Evolutionary conservation across 1,140 invertebrate genomes (phyloP).

Genomic region (Zaprionus vittiger): DNA sequence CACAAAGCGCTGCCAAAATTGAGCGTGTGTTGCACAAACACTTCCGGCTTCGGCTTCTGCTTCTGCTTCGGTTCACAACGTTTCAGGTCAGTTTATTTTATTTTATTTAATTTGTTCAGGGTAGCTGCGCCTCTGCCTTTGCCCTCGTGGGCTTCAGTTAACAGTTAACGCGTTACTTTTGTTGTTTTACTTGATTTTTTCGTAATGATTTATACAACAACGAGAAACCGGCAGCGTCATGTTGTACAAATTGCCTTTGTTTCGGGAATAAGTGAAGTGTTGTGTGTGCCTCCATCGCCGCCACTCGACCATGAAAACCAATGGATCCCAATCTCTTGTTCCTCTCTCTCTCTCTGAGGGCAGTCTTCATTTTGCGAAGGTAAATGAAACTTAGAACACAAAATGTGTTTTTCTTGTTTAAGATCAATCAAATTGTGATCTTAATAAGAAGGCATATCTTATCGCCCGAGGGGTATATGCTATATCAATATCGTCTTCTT

Average conservation of each 20-base stretch:
- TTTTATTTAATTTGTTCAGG: slow-evolving; percentile 26
- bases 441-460: slow-evolving; percentile 11
- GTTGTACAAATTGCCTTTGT: slow-evolving; percentile 75
- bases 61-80: slow-evolving; percentile 55
- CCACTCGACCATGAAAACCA: slow-evolving; percentile 52
- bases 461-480: background rate
- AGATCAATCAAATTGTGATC: slow-evolving; percentile 4
- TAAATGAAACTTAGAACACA: background rate
- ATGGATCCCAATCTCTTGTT: slow-evolving; percentile 11
- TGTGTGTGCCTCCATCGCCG: background rate
- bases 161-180: slow-evolving; percentile 67
- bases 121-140: slow-evolving; percentile 16
- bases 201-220: slow-evolving; percentile 54
- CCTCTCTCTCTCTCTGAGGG: slow-evolving; percentile 5
- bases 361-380: slow-evolving; percentile 2
- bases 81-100: slow-evolving; percentile 49
- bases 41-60: slow-evolving; percentile 57
- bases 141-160: slow-evolving; percentile 57
- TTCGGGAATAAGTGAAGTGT: slow-evolving; percentile 53
- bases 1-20: slow-evolving; percentile 58
- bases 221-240: slow-evolving; percentile 36
- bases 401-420: background rate
- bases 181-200: slow-evolving; percentile 39
- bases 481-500: background rate
- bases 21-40: slow-evolving; percentile 22